phyloP scores from a whole-genome alignment of 2,888 invertebrate genomes.

The Bedellia somnulentella region DNA sequence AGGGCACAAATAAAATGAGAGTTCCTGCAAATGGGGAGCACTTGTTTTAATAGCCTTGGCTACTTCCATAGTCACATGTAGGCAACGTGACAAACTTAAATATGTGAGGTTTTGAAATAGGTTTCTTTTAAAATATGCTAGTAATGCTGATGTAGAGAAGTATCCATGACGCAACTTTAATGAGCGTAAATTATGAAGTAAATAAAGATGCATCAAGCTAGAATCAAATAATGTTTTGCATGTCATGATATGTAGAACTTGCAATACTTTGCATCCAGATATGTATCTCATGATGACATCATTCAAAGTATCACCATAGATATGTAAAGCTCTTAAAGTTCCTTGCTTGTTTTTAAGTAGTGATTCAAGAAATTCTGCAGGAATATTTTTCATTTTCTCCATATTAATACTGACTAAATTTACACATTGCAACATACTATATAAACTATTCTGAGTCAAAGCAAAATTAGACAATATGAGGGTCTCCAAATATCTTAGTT shows the following conservation, averaged over 20 bases:
- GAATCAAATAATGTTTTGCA: conserved; percentile 57
- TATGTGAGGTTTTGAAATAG: conserved; percentile 46
- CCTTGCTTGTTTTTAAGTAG: conserved; percentile 40
- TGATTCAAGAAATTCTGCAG: conserved; percentile 48
- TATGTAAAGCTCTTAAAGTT: conserved; percentile 39
- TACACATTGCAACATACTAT: conserved; percentile 48
- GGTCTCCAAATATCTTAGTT: conserved; percentile 41
- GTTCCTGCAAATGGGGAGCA: conserved; percentile 48
- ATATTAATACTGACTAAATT: conserved; percentile 52
- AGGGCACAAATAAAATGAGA: conserved; percentile 53
- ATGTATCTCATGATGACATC: conserved; percentile 48
- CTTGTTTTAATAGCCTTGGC: conserved; percentile 47
- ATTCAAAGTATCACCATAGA: conserved; percentile 53
- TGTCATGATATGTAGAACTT: conserved; percentile 52
- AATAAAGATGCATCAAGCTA: conserved; percentile 44
- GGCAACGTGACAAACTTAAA: conserved; percentile 47
- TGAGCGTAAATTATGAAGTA: conserved; percentile 44
- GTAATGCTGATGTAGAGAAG: conserved; percentile 48
- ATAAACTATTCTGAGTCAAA: conserved; percentile 43
- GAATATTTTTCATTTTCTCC: conserved; percentile 59
- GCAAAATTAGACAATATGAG: conserved; percentile 53
- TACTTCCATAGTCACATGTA: conserved; percentile 51
- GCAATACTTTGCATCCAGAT: conserved; percentile 39
- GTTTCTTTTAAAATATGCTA: conserved; percentile 50
- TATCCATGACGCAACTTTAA: conserved; percentile 54